A percentile compares a stretch with the other conserved stretches of the same genome.
phyloP scores from a whole-genome alignment of 1,140 invertebrate species.

The Macrotrachela quadricornifera region DNA sequence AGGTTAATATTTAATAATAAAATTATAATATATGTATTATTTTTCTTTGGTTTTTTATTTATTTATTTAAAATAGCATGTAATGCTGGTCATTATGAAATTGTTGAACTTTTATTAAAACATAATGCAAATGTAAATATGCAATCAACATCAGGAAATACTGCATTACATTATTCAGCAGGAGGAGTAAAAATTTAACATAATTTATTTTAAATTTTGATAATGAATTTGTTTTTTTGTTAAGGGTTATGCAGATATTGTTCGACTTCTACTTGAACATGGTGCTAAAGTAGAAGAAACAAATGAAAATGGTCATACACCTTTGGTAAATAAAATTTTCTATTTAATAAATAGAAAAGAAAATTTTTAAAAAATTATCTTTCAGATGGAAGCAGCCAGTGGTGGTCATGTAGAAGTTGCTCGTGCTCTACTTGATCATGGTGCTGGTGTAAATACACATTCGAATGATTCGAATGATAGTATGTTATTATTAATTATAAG shows the following conservation, averaged over 20 bases:
- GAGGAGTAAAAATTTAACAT: slow-evolving; percentile 49
- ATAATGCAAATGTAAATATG: slow-evolving; percentile 83
- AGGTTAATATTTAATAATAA: no score
- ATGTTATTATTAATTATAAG: no score
- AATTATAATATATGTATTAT: no score
- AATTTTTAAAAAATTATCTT: no score
- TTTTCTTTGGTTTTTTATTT: not conserved
- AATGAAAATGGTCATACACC: slow-evolving; percentile 98
- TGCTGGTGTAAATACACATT: slow-evolving; percentile 56
- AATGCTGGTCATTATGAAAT: slow-evolving; percentile 63
- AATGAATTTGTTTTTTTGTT: slow-evolving; percentile 47
- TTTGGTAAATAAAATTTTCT: slow-evolving; percentile 27
- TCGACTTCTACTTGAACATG: slow-evolving; percentile 30
- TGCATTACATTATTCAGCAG: slow-evolving; percentile 71
- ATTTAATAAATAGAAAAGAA: no score
- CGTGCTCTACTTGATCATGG: slow-evolving; percentile 32
- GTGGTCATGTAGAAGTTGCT: slow-evolving; percentile 54
- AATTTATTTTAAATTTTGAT: slow-evolving; percentile 63
- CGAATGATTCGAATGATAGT: no score
- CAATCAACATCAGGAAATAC: slow-evolving; percentile 77
- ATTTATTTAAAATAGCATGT: slow-evolving; percentile 1
- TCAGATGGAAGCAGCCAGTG: slow-evolving; percentile 81
- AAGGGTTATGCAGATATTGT: slow-evolving; percentile 98
- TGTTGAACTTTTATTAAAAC: slow-evolving; percentile 63
- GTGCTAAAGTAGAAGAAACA: slow-evolving; percentile 73